Conservation (phyloP, 2,113 vertebrate genomes). For the Hippotragus niger region DNA sequence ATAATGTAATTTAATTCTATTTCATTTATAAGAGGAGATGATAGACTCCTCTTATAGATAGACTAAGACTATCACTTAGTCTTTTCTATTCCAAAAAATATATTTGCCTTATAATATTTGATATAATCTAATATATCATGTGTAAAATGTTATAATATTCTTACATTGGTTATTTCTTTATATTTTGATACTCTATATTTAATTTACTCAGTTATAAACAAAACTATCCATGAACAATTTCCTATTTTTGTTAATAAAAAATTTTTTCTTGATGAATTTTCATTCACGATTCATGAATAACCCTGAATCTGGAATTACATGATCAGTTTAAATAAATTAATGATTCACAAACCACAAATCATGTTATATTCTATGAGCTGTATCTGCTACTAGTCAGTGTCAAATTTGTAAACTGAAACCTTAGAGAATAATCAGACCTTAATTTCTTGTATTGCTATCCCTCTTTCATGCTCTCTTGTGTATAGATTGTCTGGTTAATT, state of each 20-base stretch:
- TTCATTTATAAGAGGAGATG: neutral
- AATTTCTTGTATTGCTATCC: neutral
- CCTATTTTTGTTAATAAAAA: neutral
- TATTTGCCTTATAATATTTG: neutral
- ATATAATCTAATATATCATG: neutral
- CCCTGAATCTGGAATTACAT: neutral
- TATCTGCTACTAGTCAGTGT: neutral
- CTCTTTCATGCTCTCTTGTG: neutral
- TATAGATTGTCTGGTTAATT: conserved; percentile 38
- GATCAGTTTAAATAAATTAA: conserved; percentile 3
- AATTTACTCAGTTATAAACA: neutral
- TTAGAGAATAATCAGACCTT: conserved; percentile 26
- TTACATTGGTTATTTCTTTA: neutral
- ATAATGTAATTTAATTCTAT: conserved; percentile 1
- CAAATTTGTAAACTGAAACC: neutral
- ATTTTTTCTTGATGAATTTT: neutral
- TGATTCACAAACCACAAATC: neutral
- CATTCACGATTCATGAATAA: neutral
- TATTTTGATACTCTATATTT: neutral
- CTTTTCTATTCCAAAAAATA: neutral
- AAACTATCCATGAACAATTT: neutral
- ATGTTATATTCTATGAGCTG: neutral
- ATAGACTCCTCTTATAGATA: neutral
- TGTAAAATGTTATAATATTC: neutral
- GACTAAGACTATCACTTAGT: neutral